Evolutionary conservation across 2,888 invertebrate genomes (phyloP), one percentile per base, ranked within the genome.

Genomic region (Apodemia duryi): DNA sequence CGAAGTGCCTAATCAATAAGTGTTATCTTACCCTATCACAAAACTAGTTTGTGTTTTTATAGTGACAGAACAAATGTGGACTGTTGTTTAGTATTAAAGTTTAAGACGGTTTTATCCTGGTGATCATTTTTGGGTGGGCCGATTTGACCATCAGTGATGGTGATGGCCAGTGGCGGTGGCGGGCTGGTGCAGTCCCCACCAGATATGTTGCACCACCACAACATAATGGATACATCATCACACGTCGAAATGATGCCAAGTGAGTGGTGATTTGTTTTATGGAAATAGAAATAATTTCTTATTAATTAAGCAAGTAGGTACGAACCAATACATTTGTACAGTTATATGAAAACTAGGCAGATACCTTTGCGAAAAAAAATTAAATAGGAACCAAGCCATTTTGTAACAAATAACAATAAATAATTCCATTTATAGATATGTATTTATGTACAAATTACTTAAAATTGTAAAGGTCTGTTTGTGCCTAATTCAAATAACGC

Each of bases 101-200:
- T 57, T 57, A 35, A 35, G 54, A 54, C 54, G 29, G 54, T 29
- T 54, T 10, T 29, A 54, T 54, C 11, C 54, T 54, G 54, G 54
- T 54, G 54, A 54, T 54, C 54, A 11, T 54, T 29, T 54, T 54
- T 54, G 54, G 54, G 54, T 54, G 35, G n/a, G 35, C 49, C 21
- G 51, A 51, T 52, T 38, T 67, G 69, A 72, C 70, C 73, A 72
- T 80, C 83, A 85, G 89, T 80, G 82, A 91, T 91, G 91, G 91
- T 91, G 83, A 91, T 91, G 91, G 91, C 91, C 77, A 90, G 88
- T 76, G 86, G 88, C 61, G 90, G 89, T 86, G 91, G 91, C 74
- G 91, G 90, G 76, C 91, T 91, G 82, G 89, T 91, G 72, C 91
- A 91, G 89, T 91, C 91, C 88, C 91, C 91, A 87, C 91, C 91